phyloP scores from a whole-genome alignment of 1,140 invertebrate genomes.

The Ostrea denselamellosa region DNA sequence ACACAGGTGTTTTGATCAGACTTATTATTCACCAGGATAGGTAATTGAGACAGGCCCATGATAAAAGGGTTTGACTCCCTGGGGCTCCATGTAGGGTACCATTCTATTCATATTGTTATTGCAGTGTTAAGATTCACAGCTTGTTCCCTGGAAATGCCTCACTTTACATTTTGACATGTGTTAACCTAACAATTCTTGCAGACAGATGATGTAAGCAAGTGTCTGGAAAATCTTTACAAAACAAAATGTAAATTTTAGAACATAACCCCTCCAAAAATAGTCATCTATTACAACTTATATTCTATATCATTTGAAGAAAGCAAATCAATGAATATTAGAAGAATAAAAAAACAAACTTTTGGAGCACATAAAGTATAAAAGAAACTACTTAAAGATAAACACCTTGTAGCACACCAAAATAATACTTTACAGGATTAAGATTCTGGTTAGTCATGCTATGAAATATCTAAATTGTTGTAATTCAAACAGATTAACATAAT shows the following conservation, averaged over 20 bases:
- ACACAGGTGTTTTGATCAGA: constrained; percentile 22
- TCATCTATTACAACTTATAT: background rate
- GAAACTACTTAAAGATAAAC: background rate
- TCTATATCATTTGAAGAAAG: background rate
- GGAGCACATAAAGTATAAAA: background rate
- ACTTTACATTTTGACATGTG: constrained; percentile 21
- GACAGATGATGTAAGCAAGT: background rate
- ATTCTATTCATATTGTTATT: background rate
- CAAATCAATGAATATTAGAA: background rate
- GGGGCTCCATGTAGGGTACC: constrained; percentile 6
- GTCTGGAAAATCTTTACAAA: constrained; percentile 11
- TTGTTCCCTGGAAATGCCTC: constrained; percentile 10
- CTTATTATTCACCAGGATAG: constrained; percentile 6
- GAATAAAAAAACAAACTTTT: background rate
- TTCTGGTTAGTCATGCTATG: too few species aligned
- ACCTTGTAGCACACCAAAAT: constrained; percentile 4
- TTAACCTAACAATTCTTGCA: constrained; percentile 19
- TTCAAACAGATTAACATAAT: background rate
- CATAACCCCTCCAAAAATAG: background rate
- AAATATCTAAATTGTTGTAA: too few species aligned
- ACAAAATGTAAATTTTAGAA: background rate
- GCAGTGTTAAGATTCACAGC: constrained; percentile 22
- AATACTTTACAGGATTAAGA: background rate
- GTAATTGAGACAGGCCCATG: constrained; percentile 3
- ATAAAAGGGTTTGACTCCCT: constrained; percentile 20